Evolutionary conservation across 2,113 vertebrate genomes (phyloP).

Genomic region (Piliocolobus tephrosceles): DNA sequence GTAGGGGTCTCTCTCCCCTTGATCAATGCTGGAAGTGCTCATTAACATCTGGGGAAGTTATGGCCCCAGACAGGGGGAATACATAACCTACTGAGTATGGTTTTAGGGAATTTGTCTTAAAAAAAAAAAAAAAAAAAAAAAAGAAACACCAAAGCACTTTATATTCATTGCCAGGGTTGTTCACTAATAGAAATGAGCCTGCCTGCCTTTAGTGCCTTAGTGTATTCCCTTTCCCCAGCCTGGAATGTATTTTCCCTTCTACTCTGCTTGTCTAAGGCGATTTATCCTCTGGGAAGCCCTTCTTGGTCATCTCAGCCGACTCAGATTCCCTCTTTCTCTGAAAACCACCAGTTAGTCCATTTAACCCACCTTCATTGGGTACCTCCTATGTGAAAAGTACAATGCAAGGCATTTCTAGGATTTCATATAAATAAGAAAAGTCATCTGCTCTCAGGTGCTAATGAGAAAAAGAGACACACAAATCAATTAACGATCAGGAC

Average conservation of each 20-base stretch:
- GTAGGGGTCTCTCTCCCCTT: slow-evolving; percentile 85
- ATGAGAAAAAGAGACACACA: background rate
- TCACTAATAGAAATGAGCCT: slow-evolving; percentile 68
- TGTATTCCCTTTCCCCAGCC: background rate
- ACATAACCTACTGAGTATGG: slow-evolving; percentile 62
- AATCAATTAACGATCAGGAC: background rate
- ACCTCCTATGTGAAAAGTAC: background rate
- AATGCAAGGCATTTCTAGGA: background rate
- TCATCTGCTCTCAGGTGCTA: background rate
- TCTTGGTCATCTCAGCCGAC: background rate
- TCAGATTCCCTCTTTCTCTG: background rate
- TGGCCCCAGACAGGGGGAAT: slow-evolving; percentile 80
- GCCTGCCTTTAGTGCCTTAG: background rate
- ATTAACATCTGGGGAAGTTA: slow-evolving; percentile 86
- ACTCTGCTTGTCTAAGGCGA: slow-evolving; percentile 32
- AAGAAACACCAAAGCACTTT: slow-evolving; percentile 57
- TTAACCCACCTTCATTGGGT: background rate
- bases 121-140: slow-evolving; percentile 10
- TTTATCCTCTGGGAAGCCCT: slow-evolving; percentile 15
- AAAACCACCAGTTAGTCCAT: background rate
- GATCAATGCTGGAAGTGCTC: slow-evolving; percentile 83
- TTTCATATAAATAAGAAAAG: background rate
- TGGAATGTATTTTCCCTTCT: slow-evolving; percentile 43
- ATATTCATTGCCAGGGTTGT: slow-evolving; percentile 49
- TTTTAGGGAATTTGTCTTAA: slow-evolving; percentile 76